phyloP scores from a whole-genome alignment of 64 coral and sea anemone species.

The Acropora yongei region DNA sequence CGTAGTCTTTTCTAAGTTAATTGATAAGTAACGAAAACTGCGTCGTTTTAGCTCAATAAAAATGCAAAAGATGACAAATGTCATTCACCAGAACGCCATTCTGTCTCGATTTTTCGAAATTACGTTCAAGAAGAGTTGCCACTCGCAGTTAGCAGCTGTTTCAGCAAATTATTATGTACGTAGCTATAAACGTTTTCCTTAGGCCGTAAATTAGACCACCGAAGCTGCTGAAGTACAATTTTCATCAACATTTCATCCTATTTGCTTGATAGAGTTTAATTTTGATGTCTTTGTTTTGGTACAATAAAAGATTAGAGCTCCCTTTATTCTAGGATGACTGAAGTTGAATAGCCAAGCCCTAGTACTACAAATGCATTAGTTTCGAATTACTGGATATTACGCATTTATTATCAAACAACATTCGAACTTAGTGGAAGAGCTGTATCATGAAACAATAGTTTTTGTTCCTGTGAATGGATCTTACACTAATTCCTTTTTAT shows the following conservation, averaged over 20 bases:
- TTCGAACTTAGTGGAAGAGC: no score
- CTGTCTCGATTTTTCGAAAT: not conserved
- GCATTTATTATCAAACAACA: no score
- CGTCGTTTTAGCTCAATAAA: not conserved
- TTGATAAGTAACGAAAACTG: not conserved
- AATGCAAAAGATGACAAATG: not conserved
- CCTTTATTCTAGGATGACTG: not conserved
- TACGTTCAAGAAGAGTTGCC: not conserved
- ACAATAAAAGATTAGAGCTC: constrained; percentile 19
- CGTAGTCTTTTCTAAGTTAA: constrained; percentile 25
- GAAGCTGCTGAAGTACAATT: not conserved
- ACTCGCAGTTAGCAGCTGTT: not conserved
- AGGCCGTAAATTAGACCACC: not conserved
- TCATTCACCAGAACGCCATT: not conserved
- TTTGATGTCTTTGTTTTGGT: not conserved
- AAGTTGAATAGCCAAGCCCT: no score
- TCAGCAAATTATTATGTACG: constrained; percentile 26
- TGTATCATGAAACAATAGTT: no score
- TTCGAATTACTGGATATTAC: no score
- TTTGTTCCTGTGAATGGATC: no score
- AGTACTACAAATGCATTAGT: no score
- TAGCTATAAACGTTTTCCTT: not conserved
- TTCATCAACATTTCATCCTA: not conserved
- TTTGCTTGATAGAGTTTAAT: not conserved
- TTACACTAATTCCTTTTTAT: no score